A percentile compares a stretch with the other conserved stretches of the same genome.
Evolutionary conservation across 2,113 vertebrate species (phyloP).

Genomic region (Gallinago jamesoni): DNA sequence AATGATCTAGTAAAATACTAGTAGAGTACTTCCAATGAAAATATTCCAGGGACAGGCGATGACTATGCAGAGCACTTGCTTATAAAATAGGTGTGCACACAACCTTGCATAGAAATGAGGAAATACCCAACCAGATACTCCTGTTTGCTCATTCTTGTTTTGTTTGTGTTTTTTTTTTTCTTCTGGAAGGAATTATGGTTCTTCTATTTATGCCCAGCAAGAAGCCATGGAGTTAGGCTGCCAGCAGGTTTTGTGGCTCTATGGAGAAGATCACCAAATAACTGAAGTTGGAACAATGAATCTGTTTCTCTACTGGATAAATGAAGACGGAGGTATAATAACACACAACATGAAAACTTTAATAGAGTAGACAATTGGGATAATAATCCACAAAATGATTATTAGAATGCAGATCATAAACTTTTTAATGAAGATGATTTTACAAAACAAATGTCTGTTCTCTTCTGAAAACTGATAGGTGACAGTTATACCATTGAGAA

Average conservation of each 20-base stretch:
- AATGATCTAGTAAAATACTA: neutral
- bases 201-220: conserved; percentile 81
- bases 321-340: conserved; percentile 88
- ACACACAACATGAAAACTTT: neutral
- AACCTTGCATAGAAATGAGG: neutral
- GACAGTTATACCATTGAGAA: neutral
- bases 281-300: conserved; percentile 96
- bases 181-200: conserved; percentile 85
- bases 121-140: neutral
- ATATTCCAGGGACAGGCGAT: neutral
- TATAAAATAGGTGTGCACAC: neutral
- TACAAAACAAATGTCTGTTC: neutral
- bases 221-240: conserved; percentile 82
- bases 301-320: conserved; percentile 91
- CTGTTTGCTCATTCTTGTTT: neutral
- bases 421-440: neutral
- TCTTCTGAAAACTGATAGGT: neutral
- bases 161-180: neutral
- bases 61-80: neutral
- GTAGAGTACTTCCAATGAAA: neutral
- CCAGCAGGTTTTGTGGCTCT: conserved; percentile 92
- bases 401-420: neutral
- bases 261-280: conserved; percentile 87
- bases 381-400: neutral
- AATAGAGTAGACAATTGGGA: neutral